Conservation (phyloP, 2,113 vertebrate species). For the Phoenicopterus ruber region DNA sequence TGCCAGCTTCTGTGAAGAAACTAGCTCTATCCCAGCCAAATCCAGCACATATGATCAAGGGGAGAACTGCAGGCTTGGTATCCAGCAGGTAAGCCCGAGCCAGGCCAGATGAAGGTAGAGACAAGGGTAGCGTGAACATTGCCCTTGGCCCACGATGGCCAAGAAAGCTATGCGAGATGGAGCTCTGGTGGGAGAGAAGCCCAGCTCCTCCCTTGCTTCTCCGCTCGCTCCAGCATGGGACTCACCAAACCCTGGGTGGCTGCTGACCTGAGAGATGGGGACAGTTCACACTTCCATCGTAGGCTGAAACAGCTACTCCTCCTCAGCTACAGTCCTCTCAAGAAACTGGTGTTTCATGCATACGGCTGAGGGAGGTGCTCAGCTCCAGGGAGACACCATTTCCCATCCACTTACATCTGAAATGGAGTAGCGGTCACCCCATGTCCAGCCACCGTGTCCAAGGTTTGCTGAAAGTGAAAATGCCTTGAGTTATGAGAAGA, state of each 20-base stretch:
- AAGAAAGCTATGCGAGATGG: not conserved
- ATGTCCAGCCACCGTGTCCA: fast-evolving
- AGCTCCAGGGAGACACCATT: not conserved
- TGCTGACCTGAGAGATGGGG: not conserved
- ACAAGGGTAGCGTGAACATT: fast-evolving
- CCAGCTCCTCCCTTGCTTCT: not conserved
- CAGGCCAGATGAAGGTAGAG: not conserved
- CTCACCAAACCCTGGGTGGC: not conserved
- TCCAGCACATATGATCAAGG: not conserved
- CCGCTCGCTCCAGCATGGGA: not conserved
- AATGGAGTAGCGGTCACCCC: not conserved
- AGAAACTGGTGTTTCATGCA: fast-evolving
- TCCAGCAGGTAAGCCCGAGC: not conserved
- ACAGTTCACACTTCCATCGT: not conserved
- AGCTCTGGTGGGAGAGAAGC: not conserved
- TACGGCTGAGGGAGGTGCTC: not conserved
- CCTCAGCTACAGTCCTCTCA: not conserved
- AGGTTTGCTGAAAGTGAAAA: not conserved
- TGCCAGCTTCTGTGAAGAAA: no score
- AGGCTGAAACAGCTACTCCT: not conserved
- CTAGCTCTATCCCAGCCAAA: no score
- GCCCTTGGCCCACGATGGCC: not conserved
- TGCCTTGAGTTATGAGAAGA: not conserved
- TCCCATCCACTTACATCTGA: not conserved
- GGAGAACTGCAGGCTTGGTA: not conserved